Percentiles rank a stretch among this genome's conserved stretches.
Conservation (phyloP, 2,888 invertebrate genomes). For the Gnatocerus cornutus region DNA sequence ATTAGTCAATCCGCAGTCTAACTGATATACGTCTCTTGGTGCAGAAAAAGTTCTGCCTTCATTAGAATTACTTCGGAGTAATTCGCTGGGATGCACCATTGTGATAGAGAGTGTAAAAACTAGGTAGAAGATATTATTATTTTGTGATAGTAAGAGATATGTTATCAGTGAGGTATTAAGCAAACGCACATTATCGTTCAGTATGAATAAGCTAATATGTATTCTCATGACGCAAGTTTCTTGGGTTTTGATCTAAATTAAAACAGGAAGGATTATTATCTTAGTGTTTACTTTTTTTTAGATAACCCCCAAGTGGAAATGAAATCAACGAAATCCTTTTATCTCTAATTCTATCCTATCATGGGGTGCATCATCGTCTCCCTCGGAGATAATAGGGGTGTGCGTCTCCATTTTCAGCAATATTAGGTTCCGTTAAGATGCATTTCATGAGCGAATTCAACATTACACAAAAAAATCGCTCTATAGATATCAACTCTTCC, state of each 20-base stretch:
- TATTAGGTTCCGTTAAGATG: conserved; percentile 49
- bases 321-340: conserved; percentile 59
- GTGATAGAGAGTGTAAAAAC: conserved; percentile 12
- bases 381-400: conserved; percentile 53
- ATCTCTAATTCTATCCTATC: conserved; percentile 57
- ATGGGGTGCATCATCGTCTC: conserved; percentile 52
- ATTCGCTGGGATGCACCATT: conserved; percentile 66
- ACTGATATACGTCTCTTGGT: conserved; percentile 58
- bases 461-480: neutral
- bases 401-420: conserved; percentile 50
- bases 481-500: conserved; percentile 19
- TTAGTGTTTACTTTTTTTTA: conserved; percentile 54
- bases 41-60: conserved; percentile 61
- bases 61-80: conserved; percentile 64
- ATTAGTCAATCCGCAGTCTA: conserved; percentile 72
- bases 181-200: conserved; percentile 9
- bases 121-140: conserved; percentile 29
- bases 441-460: neutral
- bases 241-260: conserved; percentile 26
- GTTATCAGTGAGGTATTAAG: conserved; percentile 33
- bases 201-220: conserved; percentile 34
- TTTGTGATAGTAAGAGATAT: conserved; percentile 30
- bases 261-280: conserved; percentile 29
- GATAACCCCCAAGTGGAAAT: conserved; percentile 60
- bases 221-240: conserved; percentile 19